Evolutionary conservation across 64 coral and sea anemone genomes (phyloP).

Genomic region (Montipora sp.): DNA sequence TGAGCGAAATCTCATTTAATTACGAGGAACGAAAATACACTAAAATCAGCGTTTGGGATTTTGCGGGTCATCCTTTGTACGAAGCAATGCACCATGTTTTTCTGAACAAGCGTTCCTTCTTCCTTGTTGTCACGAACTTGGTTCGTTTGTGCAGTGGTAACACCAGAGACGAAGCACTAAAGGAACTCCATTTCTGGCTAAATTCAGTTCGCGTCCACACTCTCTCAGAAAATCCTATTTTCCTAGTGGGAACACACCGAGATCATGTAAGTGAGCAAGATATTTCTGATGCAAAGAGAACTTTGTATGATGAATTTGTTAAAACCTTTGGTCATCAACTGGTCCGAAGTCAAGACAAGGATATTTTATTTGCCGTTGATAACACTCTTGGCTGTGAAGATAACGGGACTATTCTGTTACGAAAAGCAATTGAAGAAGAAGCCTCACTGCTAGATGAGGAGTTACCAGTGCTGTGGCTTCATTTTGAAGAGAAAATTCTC

Average conservation of each 20-base stretch:
- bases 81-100: constrained; percentile 92
- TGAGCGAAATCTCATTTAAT: not conserved
- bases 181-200: constrained; percentile 69
- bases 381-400: constrained; percentile 56
- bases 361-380: constrained; percentile 68
- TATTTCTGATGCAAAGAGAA: constrained; percentile 22
- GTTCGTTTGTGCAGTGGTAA: constrained; percentile 21
- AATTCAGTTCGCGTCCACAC: constrained; percentile 83
- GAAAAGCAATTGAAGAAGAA: constrained; percentile 66
- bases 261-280: constrained; percentile 23
- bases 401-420: constrained; percentile 30
- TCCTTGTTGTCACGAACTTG: constrained; percentile 72
- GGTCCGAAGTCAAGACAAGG: constrained; percentile 27
- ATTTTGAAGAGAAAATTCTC: constrained; percentile 78
- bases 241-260: constrained; percentile 81
- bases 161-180: not conserved
- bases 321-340: constrained; percentile 63
- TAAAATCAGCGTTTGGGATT: constrained; percentile 83
- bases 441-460: constrained; percentile 59
- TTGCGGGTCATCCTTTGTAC: constrained; percentile 83
- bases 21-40: constrained; percentile 26
- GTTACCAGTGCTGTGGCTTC: constrained; percentile 71
- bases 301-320: constrained; percentile 25
- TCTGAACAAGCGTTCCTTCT: constrained; percentile 73
- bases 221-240: constrained; percentile 51